phyloP scores from a whole-genome alignment of 2,888 invertebrate species.

The Mythimna albipuncta region DNA sequence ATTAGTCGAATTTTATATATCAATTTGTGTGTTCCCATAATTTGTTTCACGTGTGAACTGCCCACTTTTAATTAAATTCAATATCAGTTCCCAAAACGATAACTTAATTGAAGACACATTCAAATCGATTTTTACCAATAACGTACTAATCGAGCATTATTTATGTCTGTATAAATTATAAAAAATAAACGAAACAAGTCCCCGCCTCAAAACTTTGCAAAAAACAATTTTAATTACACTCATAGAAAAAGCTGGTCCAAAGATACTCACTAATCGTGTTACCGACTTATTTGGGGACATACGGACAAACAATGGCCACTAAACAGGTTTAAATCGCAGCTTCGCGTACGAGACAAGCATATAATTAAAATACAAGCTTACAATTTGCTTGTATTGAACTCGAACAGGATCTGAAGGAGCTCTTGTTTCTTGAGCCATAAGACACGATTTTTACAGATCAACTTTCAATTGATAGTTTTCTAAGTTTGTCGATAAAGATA shows the following conservation, averaged over 20 bases:
- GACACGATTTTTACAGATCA: slow-evolving; percentile 40
- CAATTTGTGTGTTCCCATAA: slow-evolving; percentile 12
- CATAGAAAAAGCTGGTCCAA: slow-evolving; percentile 50
- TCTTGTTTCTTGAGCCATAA: slow-evolving; percentile 44
- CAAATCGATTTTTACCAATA: slow-evolving; percentile 35
- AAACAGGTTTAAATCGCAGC: slow-evolving; percentile 87
- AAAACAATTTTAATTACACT: slow-evolving; percentile 50
- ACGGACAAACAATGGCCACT: slow-evolving; percentile 78
- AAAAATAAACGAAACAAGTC: slow-evolving; percentile 18
- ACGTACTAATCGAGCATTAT: slow-evolving; percentile 36
- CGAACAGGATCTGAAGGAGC: slow-evolving; percentile 27
- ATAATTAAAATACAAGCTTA: slow-evolving; percentile 76
- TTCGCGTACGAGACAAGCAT: slow-evolving; percentile 84
- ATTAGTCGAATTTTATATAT: slow-evolving; percentile 4
- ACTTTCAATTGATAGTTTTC: slow-evolving; percentile 21
- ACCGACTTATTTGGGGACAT: slow-evolving; percentile 75
- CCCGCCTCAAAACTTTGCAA: slow-evolving; percentile 23
- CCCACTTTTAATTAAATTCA: slow-evolving; percentile 32
- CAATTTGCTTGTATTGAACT: slow-evolving; percentile 44
- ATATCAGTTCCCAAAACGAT: slow-evolving; percentile 18
- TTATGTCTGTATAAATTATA: slow-evolving; percentile 54
- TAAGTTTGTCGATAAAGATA: slow-evolving; percentile 59
- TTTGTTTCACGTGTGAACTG: slow-evolving; percentile 27
- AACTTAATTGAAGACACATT: slow-evolving; percentile 41
- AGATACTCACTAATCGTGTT: slow-evolving; percentile 73